Evolutionary conservation across 1,140 invertebrate genomes (phyloP).

Genomic region (Drosophila lacertosa): DNA sequence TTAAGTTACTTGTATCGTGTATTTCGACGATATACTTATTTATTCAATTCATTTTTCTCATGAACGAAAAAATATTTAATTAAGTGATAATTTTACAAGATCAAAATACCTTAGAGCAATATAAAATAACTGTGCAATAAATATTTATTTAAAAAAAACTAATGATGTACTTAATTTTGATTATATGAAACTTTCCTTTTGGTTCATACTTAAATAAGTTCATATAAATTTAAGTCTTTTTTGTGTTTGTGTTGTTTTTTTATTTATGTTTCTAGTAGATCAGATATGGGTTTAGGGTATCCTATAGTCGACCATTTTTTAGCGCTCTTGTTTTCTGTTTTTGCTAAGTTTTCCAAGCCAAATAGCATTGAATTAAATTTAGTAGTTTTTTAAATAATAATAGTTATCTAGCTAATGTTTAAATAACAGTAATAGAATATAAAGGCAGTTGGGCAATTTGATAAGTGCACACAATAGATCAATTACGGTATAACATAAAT

Average conservation of each 20-base stretch:
- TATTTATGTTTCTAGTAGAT: too few species aligned
- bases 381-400: too few species aligned
- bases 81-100: conserved; percentile 34
- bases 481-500: conserved; percentile 7
- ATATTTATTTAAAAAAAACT: conserved; percentile 48
- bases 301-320: too few species aligned
- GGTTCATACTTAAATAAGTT: too few species aligned
- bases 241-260: too few species aligned
- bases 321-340: too few species aligned
- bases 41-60: conserved; percentile 4
- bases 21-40: conserved; percentile 20
- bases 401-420: too few species aligned
- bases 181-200: neutral
- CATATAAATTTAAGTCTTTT: too few species aligned
- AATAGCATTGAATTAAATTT: too few species aligned
- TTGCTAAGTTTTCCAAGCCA: too few species aligned
- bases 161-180: conserved; percentile 44
- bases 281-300: too few species aligned
- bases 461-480: conserved; percentile 8
- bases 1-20: conserved; percentile 20
- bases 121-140: conserved; percentile 65
- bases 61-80: conserved; percentile 20
- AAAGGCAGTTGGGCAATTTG: neutral
- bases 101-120: conserved; percentile 27
- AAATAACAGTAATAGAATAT: neutral